Evolutionary conservation across 2,888 invertebrate species (phyloP), one percentile per base, ranked within the genome.

Genomic region (Emmelina monodactyla): DNA sequence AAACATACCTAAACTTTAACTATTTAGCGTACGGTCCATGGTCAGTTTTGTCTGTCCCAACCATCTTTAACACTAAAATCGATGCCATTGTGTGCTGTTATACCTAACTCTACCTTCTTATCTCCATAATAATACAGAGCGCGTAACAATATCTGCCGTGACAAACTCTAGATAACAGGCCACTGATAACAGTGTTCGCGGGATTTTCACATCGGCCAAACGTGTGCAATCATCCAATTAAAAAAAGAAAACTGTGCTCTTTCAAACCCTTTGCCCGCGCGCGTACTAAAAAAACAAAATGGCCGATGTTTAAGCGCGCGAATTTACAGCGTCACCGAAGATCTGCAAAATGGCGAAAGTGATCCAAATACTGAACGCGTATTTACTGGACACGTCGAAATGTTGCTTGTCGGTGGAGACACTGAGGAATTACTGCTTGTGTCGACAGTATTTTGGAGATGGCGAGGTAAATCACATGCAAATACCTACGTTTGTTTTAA

Each of bases 91-190:
- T 45, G 43, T 42, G 34, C 36, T 38, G 30, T 37, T 40, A 37
- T 30, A 34, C 28, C 28, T 35, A 31, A 16, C 22, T 29, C 25
- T 33, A 33, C 14, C 38, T n/a, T n/a, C 42, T 61, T 75, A 75
- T 73, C 76, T 67, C 61, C 67, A 62, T 62, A 66, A 67, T 55
- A 64, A 56, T 54, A 54, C 51, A 56, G 52, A 58, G 53, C 41
- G 42, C 53, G 53, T 53, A 57, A 64, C 63, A 68, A 69, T 76
- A 65, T 76, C 76, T 71, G 69, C 61, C 75, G 69, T 78, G 73
- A 73, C 78, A 62, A 71, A 72, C 59, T 58, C 61, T 51, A 69
- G 71, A 78, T 78, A 75, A 13, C 62, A 62, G 58, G 58, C 56
- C 51, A 62, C 64, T 72, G 78, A 78, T 76, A 78, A 71, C 64